These are phyloP conservation scores for Anastrepha obliqua DNA, from an alignment of 1,140 invertebrate genomes.

Conservation along the genomic window DNA sequence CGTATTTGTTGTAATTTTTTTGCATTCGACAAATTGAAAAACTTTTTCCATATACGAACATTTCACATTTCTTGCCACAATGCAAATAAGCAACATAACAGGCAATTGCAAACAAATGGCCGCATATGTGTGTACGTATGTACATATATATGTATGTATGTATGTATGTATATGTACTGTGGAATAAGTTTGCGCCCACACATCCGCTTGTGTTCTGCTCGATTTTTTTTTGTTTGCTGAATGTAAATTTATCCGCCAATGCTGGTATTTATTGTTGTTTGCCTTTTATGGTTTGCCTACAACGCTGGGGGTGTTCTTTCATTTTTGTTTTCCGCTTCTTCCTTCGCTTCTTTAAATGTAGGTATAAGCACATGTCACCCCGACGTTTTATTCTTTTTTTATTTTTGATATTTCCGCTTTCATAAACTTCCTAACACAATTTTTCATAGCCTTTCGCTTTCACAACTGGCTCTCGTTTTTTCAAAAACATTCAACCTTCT, in stretches of 20 bases:
- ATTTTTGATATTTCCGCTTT: neutral
- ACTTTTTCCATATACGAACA: neutral
- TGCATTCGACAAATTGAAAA: slow-evolving; percentile 28
- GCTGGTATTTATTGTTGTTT: no score
- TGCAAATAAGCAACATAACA: neutral
- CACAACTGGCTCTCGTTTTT: neutral
- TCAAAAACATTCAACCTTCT: neutral
- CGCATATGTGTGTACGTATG: neutral
- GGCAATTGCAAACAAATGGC: neutral
- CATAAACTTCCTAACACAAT: neutral
- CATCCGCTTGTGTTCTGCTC: no score
- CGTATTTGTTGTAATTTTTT: neutral
- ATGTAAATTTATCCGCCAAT: no score
- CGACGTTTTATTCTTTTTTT: neutral
- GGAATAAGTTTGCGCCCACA: no score
- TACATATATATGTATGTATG: neutral
- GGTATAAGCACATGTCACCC: no score
- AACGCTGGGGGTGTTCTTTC: no score
- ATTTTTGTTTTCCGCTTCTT: no score
- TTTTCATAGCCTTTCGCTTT: neutral
- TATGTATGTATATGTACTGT: neutral
- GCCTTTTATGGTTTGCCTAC: no score
- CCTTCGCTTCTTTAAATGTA: no score
- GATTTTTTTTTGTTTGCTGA: no score
- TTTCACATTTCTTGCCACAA: neutral